Evolutionary conservation across 2,888 invertebrate genomes (phyloP).

Genomic region (Hecatera dysodea): DNA sequence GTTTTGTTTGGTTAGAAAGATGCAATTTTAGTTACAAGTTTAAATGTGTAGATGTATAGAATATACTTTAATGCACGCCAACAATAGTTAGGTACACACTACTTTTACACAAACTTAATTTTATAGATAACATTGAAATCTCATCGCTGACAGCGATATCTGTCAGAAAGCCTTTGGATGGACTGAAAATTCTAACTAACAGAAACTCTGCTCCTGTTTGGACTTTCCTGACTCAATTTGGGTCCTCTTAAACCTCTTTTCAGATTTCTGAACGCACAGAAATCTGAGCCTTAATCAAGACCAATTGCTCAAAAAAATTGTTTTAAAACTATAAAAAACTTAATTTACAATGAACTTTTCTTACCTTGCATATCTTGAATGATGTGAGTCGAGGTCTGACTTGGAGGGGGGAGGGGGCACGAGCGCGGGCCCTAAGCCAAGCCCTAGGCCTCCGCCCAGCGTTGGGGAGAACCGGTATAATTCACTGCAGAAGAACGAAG

Average conservation of each 20-base stretch:
- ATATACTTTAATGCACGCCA: too few relatives aligned
- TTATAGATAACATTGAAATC: too few relatives aligned
- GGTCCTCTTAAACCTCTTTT: too few relatives aligned
- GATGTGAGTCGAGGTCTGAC: slow-evolving; percentile 87
- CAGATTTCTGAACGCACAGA: not conserved
- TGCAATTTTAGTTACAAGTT: slow-evolving; percentile 10
- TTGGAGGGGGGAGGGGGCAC: slow-evolving; percentile 95
- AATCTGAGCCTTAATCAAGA: not conserved
- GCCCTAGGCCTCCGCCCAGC: slow-evolving; percentile 93
- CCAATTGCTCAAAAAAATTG: accelerated
- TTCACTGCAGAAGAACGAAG: slow-evolving; percentile 89
- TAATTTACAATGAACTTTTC: not conserved
- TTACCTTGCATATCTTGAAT: slow-evolving; percentile 92
- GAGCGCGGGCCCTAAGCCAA: slow-evolving; percentile 93
- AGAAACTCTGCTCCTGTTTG: not conserved
- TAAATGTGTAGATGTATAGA: too few relatives aligned
- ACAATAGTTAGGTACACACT: too few relatives aligned
- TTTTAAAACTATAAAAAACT: too few relatives aligned
- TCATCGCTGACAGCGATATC: too few relatives aligned
- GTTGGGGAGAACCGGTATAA: slow-evolving; percentile 98
- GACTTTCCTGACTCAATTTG: not conserved
- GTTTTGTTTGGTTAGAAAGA: slow-evolving; percentile 1
- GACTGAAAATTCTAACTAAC: too few relatives aligned
- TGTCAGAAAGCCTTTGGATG: too few relatives aligned
- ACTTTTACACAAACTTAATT: too few relatives aligned